Conservation (phyloP, 2,888 invertebrate species). For the Polydrusus pterygomalis region DNA sequence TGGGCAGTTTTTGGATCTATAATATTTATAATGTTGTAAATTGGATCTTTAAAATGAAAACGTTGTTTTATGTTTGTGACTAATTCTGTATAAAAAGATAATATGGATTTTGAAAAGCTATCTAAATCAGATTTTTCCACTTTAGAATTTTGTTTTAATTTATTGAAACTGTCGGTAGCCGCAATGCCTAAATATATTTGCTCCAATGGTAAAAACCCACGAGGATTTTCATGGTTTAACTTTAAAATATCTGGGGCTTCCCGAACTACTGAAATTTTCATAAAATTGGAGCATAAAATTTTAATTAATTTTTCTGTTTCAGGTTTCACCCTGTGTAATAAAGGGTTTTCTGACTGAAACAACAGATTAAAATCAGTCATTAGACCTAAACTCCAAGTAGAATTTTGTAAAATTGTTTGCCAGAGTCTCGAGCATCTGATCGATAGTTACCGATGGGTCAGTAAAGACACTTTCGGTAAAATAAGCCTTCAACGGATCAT, state of each 20-base stretch:
- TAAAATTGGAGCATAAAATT: neutral
- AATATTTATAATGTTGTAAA: constrained; percentile 39
- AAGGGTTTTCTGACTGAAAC: constrained; percentile 8
- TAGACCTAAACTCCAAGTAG: constrained; percentile 39
- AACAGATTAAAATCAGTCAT: constrained; percentile 44
- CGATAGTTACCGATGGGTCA: neutral
- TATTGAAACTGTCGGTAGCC: constrained; percentile 16
- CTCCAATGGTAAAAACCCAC: neutral
- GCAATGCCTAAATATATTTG: constrained; percentile 36
- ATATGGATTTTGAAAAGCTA: constrained; percentile 32
- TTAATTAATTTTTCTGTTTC: neutral
- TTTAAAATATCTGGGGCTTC: constrained; percentile 7
- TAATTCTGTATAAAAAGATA: constrained; percentile 37
- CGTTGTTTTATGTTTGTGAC: constrained; percentile 37
- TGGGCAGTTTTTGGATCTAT: constrained; percentile 41
- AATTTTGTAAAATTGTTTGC: neutral
- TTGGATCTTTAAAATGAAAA: constrained; percentile 22
- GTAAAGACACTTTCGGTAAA: neutral
- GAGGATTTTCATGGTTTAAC: constrained; percentile 11
- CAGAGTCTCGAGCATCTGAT: neutral
- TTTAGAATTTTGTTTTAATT: constrained; percentile 13
- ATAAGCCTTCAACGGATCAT: constrained; percentile 43
- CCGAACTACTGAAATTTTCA: neutral
- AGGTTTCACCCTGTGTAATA: constrained; percentile 2
- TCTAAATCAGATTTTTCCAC: constrained; percentile 4